Evolutionary conservation across 2,888 invertebrate genomes (phyloP).

Genomic region (Tryphoninae sp.): DNA sequence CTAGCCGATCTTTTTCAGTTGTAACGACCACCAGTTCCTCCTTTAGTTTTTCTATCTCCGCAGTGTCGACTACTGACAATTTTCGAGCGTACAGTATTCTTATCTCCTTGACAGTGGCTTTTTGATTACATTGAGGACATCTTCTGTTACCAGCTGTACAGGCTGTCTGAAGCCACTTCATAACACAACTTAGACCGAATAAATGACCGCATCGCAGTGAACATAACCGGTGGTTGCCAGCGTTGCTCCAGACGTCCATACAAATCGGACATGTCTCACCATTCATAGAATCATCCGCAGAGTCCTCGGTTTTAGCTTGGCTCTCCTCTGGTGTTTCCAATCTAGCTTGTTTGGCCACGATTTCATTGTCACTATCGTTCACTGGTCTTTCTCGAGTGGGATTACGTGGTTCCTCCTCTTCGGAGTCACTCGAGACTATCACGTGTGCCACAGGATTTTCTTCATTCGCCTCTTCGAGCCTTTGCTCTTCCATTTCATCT

Average conservation of each 20-base stretch:
- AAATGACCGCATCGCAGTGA: constrained; percentile 95
- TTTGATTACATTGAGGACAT: constrained; percentile 95
- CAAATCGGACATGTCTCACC: constrained; percentile 90
- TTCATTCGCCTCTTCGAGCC: background rate
- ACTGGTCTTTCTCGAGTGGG: background rate
- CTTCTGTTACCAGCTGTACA: constrained; percentile 83
- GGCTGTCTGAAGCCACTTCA: constrained; percentile 87
- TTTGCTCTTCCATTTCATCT: constrained; percentile 48
- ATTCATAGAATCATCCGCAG: constrained; percentile 55
- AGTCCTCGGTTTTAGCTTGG: constrained; percentile 3
- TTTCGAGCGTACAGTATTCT: constrained; percentile 91
- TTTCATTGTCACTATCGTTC: constrained; percentile 31
- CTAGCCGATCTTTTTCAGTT: constrained; percentile 84
- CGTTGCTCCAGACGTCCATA: constrained; percentile 92
- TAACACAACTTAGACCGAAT: constrained; percentile 92
- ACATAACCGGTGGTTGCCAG: constrained; percentile 93
- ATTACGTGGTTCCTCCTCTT: background rate
- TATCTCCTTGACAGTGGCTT: constrained; percentile 87
- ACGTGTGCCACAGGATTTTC: constrained; percentile 9
- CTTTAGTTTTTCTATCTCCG: constrained; percentile 86
- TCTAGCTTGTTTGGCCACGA: constrained; percentile 37
- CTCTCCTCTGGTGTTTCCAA: constrained; percentile 33
- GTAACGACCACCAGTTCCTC: constrained; percentile 77
- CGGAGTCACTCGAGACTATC: constrained; percentile 14
- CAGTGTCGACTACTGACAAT: constrained; percentile 89